Percentiles rank a stretch among this genome's conserved stretches.
Evolutionary conservation across 2,888 invertebrate species (phyloP).

Genomic region (Gymnosoma rotundatum): DNA sequence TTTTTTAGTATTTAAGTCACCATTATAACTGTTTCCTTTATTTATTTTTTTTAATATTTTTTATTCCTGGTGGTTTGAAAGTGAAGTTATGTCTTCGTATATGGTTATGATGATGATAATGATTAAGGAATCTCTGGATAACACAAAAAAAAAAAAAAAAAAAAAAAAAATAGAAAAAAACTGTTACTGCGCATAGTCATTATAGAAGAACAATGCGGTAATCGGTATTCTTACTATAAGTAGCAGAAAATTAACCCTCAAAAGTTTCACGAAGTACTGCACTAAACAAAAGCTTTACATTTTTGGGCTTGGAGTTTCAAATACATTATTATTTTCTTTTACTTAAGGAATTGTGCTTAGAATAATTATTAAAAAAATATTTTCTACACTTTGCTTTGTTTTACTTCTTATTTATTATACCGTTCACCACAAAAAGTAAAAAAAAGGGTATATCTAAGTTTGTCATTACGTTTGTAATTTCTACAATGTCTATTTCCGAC

Average conservation of each 20-base stretch:
- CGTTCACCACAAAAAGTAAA: too few relatives aligned
- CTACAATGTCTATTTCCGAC: too few relatives aligned
- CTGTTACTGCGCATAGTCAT: slow-evolving; percentile 67
- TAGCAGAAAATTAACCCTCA: slow-evolving; percentile 41
- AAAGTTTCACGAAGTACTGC: not conserved
- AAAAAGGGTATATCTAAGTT: too few relatives aligned
- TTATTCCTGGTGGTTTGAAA: slow-evolving; percentile 57
- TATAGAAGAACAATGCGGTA: slow-evolving; percentile 45
- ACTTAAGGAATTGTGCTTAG: too few relatives aligned
- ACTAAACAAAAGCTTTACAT: too few relatives aligned
- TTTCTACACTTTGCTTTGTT: too few relatives aligned
- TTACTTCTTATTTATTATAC: too few relatives aligned
- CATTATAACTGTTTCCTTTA: slow-evolving; percentile 39
- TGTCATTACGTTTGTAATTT: too few relatives aligned
- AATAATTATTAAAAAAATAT: too few relatives aligned
- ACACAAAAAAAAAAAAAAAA: slow-evolving; percentile 41
- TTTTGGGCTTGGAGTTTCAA: too few relatives aligned
- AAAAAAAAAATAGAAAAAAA: slow-evolving; percentile 24
- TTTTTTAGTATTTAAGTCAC: slow-evolving; percentile 53
- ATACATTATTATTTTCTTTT: too few relatives aligned
- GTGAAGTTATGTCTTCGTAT: slow-evolving; percentile 69
- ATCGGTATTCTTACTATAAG: slow-evolving; percentile 54
- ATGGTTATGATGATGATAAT: slow-evolving; percentile 64
- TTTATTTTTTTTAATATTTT: slow-evolving; percentile 7
- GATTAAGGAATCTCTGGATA: slow-evolving; percentile 70